Percentiles rank a stretch among this genome's conserved stretches.
Evolutionary conservation across 2,888 invertebrate genomes (phyloP).

Genomic region (Polyploca ridens): DNA sequence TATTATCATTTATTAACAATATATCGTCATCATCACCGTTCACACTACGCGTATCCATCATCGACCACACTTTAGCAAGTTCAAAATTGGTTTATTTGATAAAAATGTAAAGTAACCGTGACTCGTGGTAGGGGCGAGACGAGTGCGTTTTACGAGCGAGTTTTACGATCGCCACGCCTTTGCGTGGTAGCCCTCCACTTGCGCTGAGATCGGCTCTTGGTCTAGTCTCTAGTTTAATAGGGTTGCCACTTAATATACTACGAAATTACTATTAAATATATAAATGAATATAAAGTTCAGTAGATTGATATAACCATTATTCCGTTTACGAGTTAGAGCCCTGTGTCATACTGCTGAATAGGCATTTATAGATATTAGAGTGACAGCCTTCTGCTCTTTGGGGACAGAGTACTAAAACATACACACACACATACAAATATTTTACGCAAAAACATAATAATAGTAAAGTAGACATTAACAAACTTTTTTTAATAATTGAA

Average conservation of each 20-base stretch:
- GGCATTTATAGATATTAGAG: no score
- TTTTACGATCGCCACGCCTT: conserved; percentile 12
- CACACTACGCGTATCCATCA: no score
- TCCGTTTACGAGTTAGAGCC: not conserved
- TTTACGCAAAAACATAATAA: no score
- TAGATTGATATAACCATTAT: not conserved
- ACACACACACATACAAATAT: no score
- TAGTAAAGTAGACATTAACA: no score
- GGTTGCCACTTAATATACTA: not conserved
- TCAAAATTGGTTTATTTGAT: not conserved
- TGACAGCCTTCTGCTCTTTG: no score
- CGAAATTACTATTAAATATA: no score
- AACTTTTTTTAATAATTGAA: no score
- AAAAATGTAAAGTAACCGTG: not conserved
- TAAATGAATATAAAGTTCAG: not conserved
- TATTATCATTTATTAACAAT: no score
- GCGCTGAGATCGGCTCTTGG: conserved; percentile 2
- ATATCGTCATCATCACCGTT: no score
- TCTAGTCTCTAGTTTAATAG: not conserved
- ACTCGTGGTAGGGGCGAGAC: not conserved
- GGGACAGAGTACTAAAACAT: no score
- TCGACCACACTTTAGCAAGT: not conserved
- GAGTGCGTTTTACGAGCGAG: conserved; percentile 17
- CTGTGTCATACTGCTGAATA: no score
- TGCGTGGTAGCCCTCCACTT: conserved; percentile 10